phyloP scores from a whole-genome alignment of 2,113 vertebrate genomes.

The Tichodroma muraria region DNA sequence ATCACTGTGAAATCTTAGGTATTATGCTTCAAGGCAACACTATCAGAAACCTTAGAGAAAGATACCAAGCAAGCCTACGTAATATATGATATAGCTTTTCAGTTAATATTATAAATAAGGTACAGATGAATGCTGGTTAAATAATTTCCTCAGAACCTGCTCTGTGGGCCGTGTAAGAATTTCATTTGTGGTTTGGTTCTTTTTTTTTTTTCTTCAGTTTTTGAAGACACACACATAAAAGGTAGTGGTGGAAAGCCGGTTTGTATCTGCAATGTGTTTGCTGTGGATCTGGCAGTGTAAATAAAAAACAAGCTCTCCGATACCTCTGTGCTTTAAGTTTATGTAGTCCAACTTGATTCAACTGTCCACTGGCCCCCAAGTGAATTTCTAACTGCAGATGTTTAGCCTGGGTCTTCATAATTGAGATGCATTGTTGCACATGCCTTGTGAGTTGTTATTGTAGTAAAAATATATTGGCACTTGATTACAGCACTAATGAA shows the following conservation, averaged over 20 bases:
- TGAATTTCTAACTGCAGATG: not conserved
- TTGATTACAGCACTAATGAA: slow-evolving; percentile 30
- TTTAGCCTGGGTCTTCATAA: not conserved
- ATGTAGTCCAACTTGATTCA: not conserved
- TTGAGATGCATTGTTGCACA: not conserved
- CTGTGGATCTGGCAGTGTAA: not conserved
- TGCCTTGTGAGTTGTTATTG: slow-evolving; percentile 13
- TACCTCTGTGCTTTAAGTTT: not conserved
- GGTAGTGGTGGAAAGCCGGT: not conserved
- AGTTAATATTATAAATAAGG: not conserved
- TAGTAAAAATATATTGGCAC: slow-evolving; percentile 26
- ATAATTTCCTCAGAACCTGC: not conserved
- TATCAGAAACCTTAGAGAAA: not conserved
- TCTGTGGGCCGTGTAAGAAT: not conserved
- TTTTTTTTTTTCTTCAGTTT: not conserved
- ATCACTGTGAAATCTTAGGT: not conserved
- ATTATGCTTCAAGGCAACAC: not conserved
- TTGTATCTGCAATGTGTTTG: not conserved
- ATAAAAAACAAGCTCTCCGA: not conserved
- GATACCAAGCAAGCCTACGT: not conserved
- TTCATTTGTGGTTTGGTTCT: not conserved
- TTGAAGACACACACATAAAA: not conserved
- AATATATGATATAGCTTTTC: not conserved
- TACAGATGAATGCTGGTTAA: not conserved
- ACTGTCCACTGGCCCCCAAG: not conserved